Percentiles rank a stretch among this genome's conserved stretches.
Conservation (phyloP, 2,797 vertebrate species). For the Pelochelys cantorii region DNA sequence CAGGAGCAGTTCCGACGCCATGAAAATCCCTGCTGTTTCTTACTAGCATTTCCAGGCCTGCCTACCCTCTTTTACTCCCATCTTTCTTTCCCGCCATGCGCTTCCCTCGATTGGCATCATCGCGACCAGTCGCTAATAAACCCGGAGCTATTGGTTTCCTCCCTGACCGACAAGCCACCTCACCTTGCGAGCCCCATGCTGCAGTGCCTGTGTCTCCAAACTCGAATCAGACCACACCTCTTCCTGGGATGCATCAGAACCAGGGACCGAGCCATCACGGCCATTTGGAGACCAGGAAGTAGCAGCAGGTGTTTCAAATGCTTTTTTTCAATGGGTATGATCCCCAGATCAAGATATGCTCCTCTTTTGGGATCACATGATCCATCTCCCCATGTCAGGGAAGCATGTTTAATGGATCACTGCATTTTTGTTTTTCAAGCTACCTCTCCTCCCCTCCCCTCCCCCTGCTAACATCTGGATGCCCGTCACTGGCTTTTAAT, state of each 20-base stretch:
- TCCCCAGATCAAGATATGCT: background rate
- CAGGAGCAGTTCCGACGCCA: background rate
- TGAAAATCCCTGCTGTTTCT: background rate
- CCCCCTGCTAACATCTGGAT: conserved; percentile 22
- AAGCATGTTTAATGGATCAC: background rate
- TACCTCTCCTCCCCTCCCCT: background rate
- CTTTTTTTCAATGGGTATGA: background rate
- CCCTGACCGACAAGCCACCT: background rate
- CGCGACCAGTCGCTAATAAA: background rate
- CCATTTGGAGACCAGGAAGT: background rate
- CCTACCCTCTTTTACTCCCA: background rate
- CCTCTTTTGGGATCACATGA: background rate
- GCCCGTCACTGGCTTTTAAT: conserved; percentile 67
- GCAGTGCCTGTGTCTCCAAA: background rate
- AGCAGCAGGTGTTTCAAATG: background rate
- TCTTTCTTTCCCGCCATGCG: background rate
- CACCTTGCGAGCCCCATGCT: rapidly evolving
- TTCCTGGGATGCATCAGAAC: background rate
- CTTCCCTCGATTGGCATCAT: background rate
- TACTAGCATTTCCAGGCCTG: background rate
- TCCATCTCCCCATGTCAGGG: background rate
- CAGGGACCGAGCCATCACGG: background rate
- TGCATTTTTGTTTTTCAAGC: background rate
- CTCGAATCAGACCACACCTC: rapidly evolving
- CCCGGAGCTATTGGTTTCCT: background rate